Evolutionary conservation across 2,888 invertebrate genomes (phyloP).

Genomic region (Caenorhabditis imperialis): DNA sequence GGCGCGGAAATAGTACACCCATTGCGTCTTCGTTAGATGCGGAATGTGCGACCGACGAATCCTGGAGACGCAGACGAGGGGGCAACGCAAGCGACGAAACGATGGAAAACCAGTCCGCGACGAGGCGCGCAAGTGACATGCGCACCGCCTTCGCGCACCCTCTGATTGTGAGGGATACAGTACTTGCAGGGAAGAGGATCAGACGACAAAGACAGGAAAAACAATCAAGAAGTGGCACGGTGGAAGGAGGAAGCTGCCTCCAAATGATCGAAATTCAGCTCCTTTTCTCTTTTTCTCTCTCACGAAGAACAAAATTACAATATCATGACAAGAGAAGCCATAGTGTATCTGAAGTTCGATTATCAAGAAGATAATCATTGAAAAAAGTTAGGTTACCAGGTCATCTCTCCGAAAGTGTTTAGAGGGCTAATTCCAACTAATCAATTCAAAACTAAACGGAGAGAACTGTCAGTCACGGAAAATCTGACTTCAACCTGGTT

Average conservation of each 20-base stretch:
- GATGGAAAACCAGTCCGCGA: slow-evolving; percentile 44
- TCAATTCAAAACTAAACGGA: slow-evolving; percentile 1
- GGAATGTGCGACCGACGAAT: slow-evolving; percentile 32
- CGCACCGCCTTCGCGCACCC: slow-evolving; percentile 37
- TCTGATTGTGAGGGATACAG: slow-evolving; percentile 34
- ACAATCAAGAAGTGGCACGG: slow-evolving; percentile 39
- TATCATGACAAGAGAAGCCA: too few species aligned
- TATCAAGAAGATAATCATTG: not conserved
- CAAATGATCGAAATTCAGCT: slow-evolving; percentile 45
- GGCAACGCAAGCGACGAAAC: slow-evolving; percentile 18
- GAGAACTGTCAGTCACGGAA: too few species aligned
- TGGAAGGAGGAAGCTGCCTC: slow-evolving; percentile 14
- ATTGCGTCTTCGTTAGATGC: slow-evolving; percentile 23
- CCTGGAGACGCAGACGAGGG: slow-evolving; percentile 24
- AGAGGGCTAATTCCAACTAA: not conserved
- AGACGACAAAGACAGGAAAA: slow-evolving; percentile 26
- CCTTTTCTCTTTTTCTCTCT: slow-evolving; percentile 7
- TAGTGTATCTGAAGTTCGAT: too few species aligned
- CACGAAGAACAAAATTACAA: not conserved
- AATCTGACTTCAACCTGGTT: too few species aligned
- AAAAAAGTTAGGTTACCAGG: slow-evolving; percentile 25
- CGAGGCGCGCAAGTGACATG: slow-evolving; percentile 29
- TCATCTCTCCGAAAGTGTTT: slow-evolving; percentile 5
- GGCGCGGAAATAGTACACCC: slow-evolving; percentile 44
- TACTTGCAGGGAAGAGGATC: slow-evolving; percentile 12